phyloP scores from a whole-genome alignment of 2,888 invertebrate genomes.

The Pherbina coryleti region DNA sequence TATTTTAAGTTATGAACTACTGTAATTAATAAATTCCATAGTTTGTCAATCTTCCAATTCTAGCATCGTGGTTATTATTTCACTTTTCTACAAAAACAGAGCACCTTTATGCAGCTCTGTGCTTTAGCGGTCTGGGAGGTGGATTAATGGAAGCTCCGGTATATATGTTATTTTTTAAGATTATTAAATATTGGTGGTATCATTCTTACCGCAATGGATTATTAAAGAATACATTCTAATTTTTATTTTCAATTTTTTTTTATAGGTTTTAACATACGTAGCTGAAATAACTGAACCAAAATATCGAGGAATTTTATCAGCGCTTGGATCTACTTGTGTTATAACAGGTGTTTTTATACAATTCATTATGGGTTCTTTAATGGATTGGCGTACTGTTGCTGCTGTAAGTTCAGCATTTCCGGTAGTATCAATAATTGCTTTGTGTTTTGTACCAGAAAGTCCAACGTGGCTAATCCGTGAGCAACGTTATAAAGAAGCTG shows the following conservation, averaged over 20 bases:
- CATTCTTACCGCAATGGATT: too few relatives aligned
- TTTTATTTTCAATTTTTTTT: not conserved
- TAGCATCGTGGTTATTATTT: conserved; percentile 81
- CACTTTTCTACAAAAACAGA: conserved; percentile 75
- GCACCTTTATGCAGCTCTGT: conserved; percentile 79
- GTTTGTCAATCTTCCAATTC: conserved; percentile 80
- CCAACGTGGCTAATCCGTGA: conserved; percentile 84
- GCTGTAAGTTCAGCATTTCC: conserved; percentile 78
- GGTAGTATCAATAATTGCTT: conserved; percentile 74
- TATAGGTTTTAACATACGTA: conserved; percentile 83
- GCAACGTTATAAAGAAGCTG: conserved; percentile 76
- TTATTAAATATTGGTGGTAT: too few relatives aligned
- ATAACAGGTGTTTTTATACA: conserved; percentile 83
- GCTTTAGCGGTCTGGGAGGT: conserved; percentile 81
- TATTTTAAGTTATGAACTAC: conserved; percentile 49
- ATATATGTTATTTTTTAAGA: conserved; percentile 60
- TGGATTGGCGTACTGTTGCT: conserved; percentile 80
- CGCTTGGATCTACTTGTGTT: conserved; percentile 81
- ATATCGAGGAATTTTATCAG: conserved; percentile 77
- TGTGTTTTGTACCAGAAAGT: conserved; percentile 84
- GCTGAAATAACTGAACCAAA: conserved; percentile 87
- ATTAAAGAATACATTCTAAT: not conserved
- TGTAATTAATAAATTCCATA: conserved; percentile 45
- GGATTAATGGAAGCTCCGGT: conserved; percentile 86
- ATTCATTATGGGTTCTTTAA: conserved; percentile 79